These are phyloP conservation scores for Embiotoca jacksoni DNA, from an alignment of 2,113 vertebrate genomes.

Conservation along the genomic window DNA sequence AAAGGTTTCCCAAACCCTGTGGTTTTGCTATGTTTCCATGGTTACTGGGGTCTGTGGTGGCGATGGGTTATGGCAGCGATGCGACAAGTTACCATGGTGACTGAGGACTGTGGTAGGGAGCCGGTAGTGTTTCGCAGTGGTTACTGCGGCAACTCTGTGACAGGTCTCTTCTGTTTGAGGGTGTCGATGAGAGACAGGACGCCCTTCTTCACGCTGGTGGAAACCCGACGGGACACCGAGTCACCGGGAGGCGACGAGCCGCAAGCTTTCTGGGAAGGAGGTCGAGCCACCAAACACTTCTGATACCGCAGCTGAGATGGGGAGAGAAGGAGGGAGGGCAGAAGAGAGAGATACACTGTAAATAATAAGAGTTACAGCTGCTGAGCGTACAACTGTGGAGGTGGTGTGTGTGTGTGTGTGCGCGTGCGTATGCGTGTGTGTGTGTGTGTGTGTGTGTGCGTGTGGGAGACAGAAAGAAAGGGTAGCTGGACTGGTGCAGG, in stretches of 20 bases:
- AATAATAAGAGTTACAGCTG: constrained; percentile 62
- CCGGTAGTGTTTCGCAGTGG: constrained; percentile 31
- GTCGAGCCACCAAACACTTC: constrained; percentile 97
- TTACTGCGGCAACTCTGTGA: constrained; percentile 91
- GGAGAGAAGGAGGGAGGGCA: not conserved
- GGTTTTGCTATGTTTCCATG: constrained; percentile 51
- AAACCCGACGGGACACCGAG: constrained; percentile 94
- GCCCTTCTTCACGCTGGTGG: constrained; percentile 95
- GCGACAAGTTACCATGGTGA: constrained; percentile 68
- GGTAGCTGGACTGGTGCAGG: constrained; percentile 32
- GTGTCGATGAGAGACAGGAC: constrained; percentile 98
- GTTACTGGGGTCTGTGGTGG: constrained; percentile 57
- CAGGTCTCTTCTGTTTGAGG: constrained; percentile 97
- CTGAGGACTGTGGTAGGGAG: constrained; percentile 53
- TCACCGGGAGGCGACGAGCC: constrained; percentile 91
- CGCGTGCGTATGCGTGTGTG: constrained; percentile 19
- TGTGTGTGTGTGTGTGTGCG: constrained; percentile 11
- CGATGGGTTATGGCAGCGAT: constrained; percentile 47
- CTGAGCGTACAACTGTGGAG: constrained; percentile 28
- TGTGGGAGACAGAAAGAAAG: constrained; percentile 1
- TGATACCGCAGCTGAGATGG: constrained; percentile 92
- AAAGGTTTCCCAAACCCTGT: constrained; percentile 23
- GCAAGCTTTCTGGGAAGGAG: constrained; percentile 92
- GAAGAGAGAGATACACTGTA: constrained; percentile 7
- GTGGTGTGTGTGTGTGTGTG: constrained; percentile 12